Conservation (phyloP, 2,797 vertebrate species). For the Cyclopterus lumpus region DNA sequence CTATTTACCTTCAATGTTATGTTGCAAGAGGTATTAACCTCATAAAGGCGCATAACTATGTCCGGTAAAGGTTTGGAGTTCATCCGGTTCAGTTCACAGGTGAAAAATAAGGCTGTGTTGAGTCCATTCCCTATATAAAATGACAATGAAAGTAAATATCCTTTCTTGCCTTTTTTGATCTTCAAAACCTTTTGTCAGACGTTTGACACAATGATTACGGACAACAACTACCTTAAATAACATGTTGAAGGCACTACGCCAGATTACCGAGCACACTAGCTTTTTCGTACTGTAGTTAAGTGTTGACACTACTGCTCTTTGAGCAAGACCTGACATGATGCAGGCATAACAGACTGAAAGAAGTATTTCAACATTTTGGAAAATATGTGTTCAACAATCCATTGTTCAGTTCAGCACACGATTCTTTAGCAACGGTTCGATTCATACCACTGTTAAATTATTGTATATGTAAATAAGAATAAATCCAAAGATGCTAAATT, state of each 20-base stretch:
- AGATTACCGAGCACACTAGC: neutral
- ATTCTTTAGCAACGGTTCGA: neutral
- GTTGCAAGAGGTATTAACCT: constrained; percentile 12
- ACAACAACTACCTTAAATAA: constrained; percentile 6
- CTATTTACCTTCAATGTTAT: constrained; percentile 26
- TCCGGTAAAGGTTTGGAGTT: constrained; percentile 13
- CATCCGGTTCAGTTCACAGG: constrained; percentile 27
- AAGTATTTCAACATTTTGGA: neutral
- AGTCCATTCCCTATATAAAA: neutral
- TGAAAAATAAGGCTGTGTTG: neutral
- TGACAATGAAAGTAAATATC: neutral
- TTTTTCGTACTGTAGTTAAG: neutral
- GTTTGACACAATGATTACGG: neutral
- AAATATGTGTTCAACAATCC: constrained; percentile 1
- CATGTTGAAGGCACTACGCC: neutral
- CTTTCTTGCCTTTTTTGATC: constrained; percentile 6
- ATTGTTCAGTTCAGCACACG: neutral
- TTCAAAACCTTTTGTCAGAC: constrained; percentile 19
- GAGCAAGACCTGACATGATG: neutral
- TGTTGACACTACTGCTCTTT: constrained; percentile 6
- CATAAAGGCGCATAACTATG: neutral
- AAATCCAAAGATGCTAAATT: neutral
- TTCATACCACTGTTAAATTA: neutral
- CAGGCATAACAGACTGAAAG: neutral
- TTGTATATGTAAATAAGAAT: neutral